Percentiles rank a stretch among this genome's conserved stretches.
phyloP scores from a whole-genome alignment of 2,888 invertebrate genomes.

The Neocrepidodera transversa region DNA sequence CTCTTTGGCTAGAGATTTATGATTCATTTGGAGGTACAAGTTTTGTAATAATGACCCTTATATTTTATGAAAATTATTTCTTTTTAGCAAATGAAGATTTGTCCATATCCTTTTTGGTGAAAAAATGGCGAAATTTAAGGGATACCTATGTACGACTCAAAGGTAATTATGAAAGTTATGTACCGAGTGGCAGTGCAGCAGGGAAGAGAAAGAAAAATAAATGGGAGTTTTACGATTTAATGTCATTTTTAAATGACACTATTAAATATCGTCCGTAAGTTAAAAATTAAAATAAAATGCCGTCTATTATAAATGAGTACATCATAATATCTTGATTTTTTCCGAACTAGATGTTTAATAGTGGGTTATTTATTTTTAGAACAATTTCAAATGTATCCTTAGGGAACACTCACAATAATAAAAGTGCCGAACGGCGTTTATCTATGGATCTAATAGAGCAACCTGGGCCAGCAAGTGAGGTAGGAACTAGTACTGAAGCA shows the following conservation, averaged over 20 bases:
- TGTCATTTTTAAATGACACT: slow-evolving; percentile 28
- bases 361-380: no score
- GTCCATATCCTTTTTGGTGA: slow-evolving; percentile 3
- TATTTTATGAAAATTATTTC: no score
- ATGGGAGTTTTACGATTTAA: slow-evolving; percentile 26
- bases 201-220: slow-evolving; percentile 25
- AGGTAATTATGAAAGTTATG: slow-evolving; percentile 17
- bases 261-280: slow-evolving; percentile 7
- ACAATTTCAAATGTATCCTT: no score
- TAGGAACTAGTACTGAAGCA: not conserved
- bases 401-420: not conserved
- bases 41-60: no score
- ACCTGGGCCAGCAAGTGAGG: not conserved
- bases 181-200: slow-evolving; percentile 24
- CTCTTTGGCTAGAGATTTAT: slow-evolving; percentile 9
- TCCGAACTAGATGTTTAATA: no score
- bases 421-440: not conserved
- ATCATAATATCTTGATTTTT: no score
- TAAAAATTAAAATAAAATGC: not conserved
- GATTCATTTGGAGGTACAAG: slow-evolving; percentile 10
- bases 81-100: slow-evolving; percentile 10
- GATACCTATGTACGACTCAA: slow-evolving; percentile 26
- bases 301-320: no score
- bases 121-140: slow-evolving; percentile 31
- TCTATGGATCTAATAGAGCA: not conserved